These are phyloP conservation scores for Natator depressus DNA, from an alignment of 2,113 vertebrate species.

Conservation along the genomic window DNA sequence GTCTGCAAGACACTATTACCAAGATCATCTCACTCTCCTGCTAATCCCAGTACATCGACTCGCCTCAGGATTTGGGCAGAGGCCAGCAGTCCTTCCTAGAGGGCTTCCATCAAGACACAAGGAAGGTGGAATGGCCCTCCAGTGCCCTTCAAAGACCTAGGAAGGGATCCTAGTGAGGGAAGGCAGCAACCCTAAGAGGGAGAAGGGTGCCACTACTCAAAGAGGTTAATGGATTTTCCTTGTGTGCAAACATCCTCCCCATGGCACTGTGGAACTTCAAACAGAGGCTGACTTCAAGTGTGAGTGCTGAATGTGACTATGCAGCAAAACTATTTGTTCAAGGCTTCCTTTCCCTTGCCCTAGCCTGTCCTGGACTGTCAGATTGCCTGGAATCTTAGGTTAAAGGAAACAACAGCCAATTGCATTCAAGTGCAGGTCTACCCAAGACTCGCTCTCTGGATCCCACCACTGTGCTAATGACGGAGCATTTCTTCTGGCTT, in stretches of 20 bases:
- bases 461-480: neutral
- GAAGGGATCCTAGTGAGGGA: neutral
- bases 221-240: neutral
- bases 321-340: fast-evolving
- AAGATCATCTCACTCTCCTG: neutral
- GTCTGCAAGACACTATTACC: neutral
- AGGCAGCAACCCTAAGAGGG: neutral
- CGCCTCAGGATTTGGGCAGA: neutral
- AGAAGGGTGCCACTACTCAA: neutral
- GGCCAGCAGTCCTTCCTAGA: neutral
- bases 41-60: neutral
- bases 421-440: neutral
- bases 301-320: fast-evolving
- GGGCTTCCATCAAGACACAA: neutral
- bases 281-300: fast-evolving
- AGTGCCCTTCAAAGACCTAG: neutral
- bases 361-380: fast-evolving
- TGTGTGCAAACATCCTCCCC: fast-evolving
- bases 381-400: neutral
- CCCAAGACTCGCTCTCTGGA: neutral
- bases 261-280: fast-evolving
- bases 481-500: fast-evolving
- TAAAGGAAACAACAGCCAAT: neutral
- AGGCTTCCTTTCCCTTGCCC: fast-evolving
- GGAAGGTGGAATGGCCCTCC: neutral